These are phyloP conservation scores for Discoglossus pictus DNA, from an alignment of 2,797 vertebrate genomes.

Conservation along the genomic window DNA sequence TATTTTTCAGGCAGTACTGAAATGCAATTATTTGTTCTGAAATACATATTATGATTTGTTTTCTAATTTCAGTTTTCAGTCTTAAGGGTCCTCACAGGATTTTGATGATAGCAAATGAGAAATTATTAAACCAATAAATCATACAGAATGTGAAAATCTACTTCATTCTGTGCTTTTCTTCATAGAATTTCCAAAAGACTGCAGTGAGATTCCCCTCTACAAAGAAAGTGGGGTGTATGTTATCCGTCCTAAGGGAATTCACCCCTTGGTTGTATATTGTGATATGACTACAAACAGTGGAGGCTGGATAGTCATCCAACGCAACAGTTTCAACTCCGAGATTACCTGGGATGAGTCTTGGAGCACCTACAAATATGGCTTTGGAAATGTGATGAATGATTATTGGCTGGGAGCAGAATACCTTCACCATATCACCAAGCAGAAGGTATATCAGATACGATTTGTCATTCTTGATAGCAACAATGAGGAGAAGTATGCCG, in stretches of 20 bases:
- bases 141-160: not conserved
- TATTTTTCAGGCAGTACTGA: too few relatives aligned
- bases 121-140: too few relatives aligned
- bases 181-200: conserved; percentile 42
- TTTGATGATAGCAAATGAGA: too few relatives aligned
- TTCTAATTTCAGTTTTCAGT: too few relatives aligned
- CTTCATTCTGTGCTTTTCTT: not conserved
- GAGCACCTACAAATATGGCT: conserved; percentile 63
- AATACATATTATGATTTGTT: too few relatives aligned
- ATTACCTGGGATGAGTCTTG: conserved; percentile 64
- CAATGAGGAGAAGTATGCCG: conserved; percentile 43
- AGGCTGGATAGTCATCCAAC: conserved; percentile 63
- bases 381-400: conserved; percentile 55
- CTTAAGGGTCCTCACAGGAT: too few relatives aligned
- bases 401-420: conserved; percentile 64
- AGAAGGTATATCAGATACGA: conserved; percentile 62
- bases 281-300: conserved; percentile 58
- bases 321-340: conserved; percentile 48
- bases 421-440: conserved; percentile 59
- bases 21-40: too few relatives aligned
- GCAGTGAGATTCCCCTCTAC: conserved; percentile 23
- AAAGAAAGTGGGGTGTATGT: conserved; percentile 56
- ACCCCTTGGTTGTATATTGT: conserved; percentile 59
- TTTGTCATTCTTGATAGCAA: conserved; percentile 55
- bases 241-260: conserved; percentile 57